phyloP scores from a whole-genome alignment of 2,113 vertebrate species.

The Rhinopomastus cyanomelas region DNA sequence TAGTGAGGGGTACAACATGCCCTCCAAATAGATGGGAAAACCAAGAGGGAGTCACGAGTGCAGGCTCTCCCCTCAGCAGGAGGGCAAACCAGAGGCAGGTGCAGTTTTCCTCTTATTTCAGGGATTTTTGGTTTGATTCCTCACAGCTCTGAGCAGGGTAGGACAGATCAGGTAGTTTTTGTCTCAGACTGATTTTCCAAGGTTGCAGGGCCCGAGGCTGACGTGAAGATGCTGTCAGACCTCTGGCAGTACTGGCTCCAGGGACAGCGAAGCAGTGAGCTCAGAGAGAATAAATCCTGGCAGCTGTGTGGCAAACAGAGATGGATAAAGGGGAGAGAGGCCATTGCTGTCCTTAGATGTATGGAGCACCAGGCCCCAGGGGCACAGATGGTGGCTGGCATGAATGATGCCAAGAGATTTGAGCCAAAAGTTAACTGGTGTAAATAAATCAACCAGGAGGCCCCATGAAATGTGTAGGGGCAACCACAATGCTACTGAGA shows the following conservation, averaged over 20 bases:
- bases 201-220: background rate
- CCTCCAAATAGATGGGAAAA: background rate
- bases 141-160: background rate
- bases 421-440: background rate
- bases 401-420: background rate
- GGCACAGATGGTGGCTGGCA: rapidly evolving
- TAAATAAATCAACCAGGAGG: background rate
- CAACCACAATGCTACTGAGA: background rate
- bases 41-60: background rate
- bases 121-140: background rate
- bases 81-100: background rate
- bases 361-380: background rate
- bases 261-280: background rate
- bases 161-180: background rate
- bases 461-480: rapidly evolving
- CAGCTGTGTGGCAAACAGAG: background rate
- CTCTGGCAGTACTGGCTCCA: background rate
- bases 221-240: background rate
- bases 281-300: background rate
- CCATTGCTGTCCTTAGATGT: background rate
- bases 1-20: background rate
- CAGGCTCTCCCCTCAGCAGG: background rate
- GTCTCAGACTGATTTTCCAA: background rate
- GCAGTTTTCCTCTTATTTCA: background rate
- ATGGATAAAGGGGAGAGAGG: background rate